Conservation (phyloP, 2,888 invertebrate genomes). For the Idaea biselata region DNA sequence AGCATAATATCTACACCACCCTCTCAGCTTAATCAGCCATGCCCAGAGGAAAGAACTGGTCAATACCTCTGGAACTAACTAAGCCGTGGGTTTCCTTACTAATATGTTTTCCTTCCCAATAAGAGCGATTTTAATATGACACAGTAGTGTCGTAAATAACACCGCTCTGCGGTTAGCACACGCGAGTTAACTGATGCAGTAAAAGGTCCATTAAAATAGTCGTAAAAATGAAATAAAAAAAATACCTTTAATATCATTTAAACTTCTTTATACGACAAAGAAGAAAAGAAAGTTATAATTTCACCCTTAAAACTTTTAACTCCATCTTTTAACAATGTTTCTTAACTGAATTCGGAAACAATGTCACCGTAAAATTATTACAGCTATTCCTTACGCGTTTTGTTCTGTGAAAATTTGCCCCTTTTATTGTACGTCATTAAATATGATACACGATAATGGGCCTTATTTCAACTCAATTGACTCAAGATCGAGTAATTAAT, state of each 20-base stretch:
- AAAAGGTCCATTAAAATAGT: not conserved
- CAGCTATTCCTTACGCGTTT: not conserved
- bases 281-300: not conserved
- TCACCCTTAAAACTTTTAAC: not conserved
- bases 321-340: not conserved
- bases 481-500: not conserved
- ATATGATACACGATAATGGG: constrained; percentile 1
- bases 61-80: too few species aligned
- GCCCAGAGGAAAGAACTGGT: too few species aligned
- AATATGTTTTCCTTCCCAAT: too few species aligned
- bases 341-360: not conserved
- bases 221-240: not conserved
- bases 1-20: too few species aligned
- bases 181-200: too few species aligned
- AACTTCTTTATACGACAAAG: not conserved
- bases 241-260: not conserved
- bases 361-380: not conserved
- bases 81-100: too few species aligned
- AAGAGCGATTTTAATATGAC: too few species aligned
- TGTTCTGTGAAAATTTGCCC: not conserved
- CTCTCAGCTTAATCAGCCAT: too few species aligned
- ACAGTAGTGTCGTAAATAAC: too few species aligned
- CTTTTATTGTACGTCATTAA: not conserved
- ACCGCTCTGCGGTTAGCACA: too few species aligned
- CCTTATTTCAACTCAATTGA: constrained; percentile 1